Base-by-base conservation (phyloP, 2,888 invertebrate genomes). In the Xestia xanthographa region DNA sequence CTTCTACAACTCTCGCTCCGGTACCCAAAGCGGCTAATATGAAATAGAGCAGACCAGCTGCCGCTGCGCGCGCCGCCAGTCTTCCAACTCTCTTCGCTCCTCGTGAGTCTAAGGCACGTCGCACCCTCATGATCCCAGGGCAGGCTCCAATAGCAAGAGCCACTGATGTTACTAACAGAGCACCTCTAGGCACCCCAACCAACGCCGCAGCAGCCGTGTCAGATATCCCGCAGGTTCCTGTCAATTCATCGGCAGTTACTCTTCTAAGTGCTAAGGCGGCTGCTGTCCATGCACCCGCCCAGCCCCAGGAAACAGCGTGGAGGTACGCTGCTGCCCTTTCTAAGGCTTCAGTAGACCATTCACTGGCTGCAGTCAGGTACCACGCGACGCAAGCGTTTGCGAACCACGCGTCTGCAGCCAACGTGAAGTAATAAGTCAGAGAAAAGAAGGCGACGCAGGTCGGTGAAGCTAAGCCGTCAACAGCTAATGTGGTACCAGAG, bases 271-370 rank as follows among this genome's bases (percentile, higher is more conserved):
- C 97, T 56, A 99, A 94, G 29, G 98, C 98, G 8, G 98, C 98
- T 76, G 98, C 98, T 26, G 99, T 98, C 90, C 98, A 98, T 20
- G 98, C 97, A 60, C 98, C 98, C 0, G 99, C 98, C 88, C 98
- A 97, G 78, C 98, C 98, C 99, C 99, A 99, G 3, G 99, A 98
- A 1, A 98, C 97, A 2, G 98, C 97, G 94, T 99, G 99, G 85
- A 99, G 97, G 89, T 98, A 98, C 29, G 98, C 98, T 0, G 98
- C 98, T 45, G 98, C 98, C 68, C 98, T 98, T 93, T 98, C 98
- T 72, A 99, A 97, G 4, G 99, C 98, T 94, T 99, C 99, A 77
- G 98, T 98, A 43, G 98, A 98, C 99, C 99, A 99, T 92, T 99
- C 98, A 92, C 98, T 98, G 65, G 98, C 98, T 0, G 99, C 98